Base-by-base conservation (phyloP, 2,797 vertebrate species). In the Syndactyla subalaris region DNA sequence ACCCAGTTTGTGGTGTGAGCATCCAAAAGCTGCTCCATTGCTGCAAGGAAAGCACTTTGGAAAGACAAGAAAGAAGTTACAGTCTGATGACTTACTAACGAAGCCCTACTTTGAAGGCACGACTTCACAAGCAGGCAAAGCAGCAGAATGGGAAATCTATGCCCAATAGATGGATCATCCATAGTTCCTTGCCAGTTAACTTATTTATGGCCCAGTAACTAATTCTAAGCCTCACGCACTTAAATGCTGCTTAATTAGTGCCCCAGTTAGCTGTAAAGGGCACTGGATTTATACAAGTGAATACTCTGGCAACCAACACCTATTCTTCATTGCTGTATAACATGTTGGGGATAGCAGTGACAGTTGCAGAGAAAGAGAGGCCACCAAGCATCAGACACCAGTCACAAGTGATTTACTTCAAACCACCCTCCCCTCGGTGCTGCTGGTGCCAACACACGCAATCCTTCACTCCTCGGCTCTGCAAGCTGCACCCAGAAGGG, bases 401-500 rank as follows among this genome's bases (percentile, higher is more conserved):
- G 51, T 83, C 94, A 85, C 61, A 55, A 66, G 43, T 22, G 48
- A 92, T 91, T 89, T 91, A 55, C 72, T 66, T 92, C 89, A 91
- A 83, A 48, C 7, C 59, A 17, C 30, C 36, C 77, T 89, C 39
- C 62, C 71, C 65, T 32, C 6, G 1, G 43, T 10, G 61, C 19
- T 71, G 72, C 85, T 62, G 54, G 46, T 88, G 92, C 78, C 81
- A 92, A 61, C 61, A 82, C 74, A 89, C 15, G 1, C 66, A 68
- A 62, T 6, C 58, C 67, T 54, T 16, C 1, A 0, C 27, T 83
- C 27, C 49, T 39, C 70, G 41, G 65, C 79, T 58, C 29, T 32
- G 62, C 21, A 26, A 34, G 24, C 57, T 71, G 77, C 27, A 26
- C 68, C 62, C 85, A 85, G 6, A 54, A 65, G 43, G 52, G 45